These are phyloP conservation scores for Thalassaphorura encarpata DNA, from an alignment of 1,140 invertebrate species.

Conservation along the genomic window DNA sequence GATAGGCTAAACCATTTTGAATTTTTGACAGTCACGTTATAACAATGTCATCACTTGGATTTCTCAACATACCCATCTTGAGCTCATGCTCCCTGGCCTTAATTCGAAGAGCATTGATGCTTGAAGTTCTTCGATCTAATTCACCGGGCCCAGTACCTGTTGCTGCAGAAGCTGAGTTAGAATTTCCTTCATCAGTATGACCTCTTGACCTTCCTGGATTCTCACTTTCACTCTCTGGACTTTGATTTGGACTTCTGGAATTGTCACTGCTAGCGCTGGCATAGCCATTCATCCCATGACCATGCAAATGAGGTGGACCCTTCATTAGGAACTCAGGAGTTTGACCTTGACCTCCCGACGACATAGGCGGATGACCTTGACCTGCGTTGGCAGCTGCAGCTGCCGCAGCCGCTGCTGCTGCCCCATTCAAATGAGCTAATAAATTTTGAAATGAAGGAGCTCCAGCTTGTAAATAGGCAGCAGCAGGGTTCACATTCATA, in stretches of 20 bases:
- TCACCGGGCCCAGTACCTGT: constrained; percentile 28
- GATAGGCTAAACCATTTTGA: too few species aligned
- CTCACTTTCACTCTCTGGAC: constrained; percentile 5
- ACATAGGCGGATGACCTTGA: constrained; percentile 41
- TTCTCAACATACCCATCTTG: constrained; percentile 49
- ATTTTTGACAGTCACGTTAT: too few species aligned
- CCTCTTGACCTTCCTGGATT: background rate
- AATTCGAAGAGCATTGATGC: constrained; percentile 76
- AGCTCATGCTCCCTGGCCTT: constrained; percentile 88
- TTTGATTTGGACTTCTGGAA: background rate
- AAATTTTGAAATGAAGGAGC: constrained; percentile 67
- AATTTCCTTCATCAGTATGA: background rate
- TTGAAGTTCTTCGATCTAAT: constrained; percentile 72
- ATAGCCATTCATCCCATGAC: too few species aligned
- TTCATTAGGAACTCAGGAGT: constrained; percentile 34
- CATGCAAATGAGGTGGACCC: too few species aligned
- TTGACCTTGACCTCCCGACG: constrained; percentile 39
- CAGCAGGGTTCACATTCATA: constrained; percentile 29
- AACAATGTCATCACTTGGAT: background rate
- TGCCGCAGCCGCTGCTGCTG: constrained; percentile 37
- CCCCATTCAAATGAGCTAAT: constrained; percentile 56
- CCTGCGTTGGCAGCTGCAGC: too few species aligned
- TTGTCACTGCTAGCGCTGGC: constrained; percentile 13
- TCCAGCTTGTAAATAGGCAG: constrained; percentile 34
- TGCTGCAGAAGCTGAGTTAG: background rate